Conservation (phyloP, 2,797 vertebrate species). For the Acomys russatus region DNA sequence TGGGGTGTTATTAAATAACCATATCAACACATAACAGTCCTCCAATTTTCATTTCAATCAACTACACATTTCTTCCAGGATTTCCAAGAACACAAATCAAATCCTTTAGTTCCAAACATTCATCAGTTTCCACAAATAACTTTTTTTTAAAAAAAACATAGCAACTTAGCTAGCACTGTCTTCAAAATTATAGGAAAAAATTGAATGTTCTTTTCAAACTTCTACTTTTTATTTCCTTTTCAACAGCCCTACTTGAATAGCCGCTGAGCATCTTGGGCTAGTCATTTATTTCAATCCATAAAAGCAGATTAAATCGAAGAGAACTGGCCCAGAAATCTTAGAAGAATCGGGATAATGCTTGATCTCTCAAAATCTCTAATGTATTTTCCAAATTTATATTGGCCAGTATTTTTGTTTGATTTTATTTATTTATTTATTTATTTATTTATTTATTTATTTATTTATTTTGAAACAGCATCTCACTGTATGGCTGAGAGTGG, state of each 20-base stretch:
- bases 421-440: neutral
- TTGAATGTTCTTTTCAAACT: neutral
- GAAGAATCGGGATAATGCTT: constrained; percentile 22
- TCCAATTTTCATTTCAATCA: constrained; percentile 54
- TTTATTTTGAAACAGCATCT: neutral
- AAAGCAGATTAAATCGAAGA: constrained; percentile 48
- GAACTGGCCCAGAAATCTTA: neutral
- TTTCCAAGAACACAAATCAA: constrained; percentile 40
- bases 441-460: neutral
- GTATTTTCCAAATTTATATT: constrained; percentile 40
- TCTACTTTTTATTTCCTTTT: constrained; percentile 4
- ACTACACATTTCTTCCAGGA: constrained; percentile 26
- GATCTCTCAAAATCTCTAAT: constrained; percentile 23
- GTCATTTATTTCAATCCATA: neutral
- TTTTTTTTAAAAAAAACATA: neutral
- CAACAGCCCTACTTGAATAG: neutral
- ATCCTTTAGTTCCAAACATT: constrained; percentile 51
- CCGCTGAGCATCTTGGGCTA: neutral
- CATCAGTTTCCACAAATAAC: constrained; percentile 19
- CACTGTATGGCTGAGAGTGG: neutral
- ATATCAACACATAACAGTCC: neutral
- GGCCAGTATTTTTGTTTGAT: constrained; percentile 14
- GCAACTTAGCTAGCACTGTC: neutral
- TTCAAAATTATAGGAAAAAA: constrained; percentile 57
- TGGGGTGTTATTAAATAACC: constrained; percentile 51